Evolutionary conservation across 2,797 vertebrate genomes (phyloP), one percentile per base, ranked within the genome.

Genomic region (Pogonophryne albipinna): DNA sequence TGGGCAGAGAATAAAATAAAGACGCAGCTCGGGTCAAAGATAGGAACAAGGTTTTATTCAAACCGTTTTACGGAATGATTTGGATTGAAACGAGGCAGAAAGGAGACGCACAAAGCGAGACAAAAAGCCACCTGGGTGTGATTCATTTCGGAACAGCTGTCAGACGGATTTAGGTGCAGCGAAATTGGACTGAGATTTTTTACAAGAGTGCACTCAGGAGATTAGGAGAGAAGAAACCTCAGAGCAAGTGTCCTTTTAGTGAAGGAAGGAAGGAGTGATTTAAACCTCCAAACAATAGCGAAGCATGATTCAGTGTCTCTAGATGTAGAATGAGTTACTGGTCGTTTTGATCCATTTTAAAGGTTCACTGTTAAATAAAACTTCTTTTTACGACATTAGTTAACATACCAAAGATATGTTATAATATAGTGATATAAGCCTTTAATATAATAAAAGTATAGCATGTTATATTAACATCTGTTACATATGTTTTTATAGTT

Each of bases 111-210:
- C 17, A 51, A 55, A 78, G 66, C 15, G 53, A 78, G 59, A 80
- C 78, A 88, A 86, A 88, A 72, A 78, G 58, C 76, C 68, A 71
- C 69, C 78, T 73, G 62, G 65, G 7, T 47, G 71, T 45, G 49
- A 52, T 82, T 80, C 72, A 83, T 71, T 66, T 66, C 64, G 58
- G 58, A 84, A 79, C 79, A 80, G 85, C 84, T 89, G 86, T 91
- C 76, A 78, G 81, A 74, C 51, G 67, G 87, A 90, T 86, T 88
- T 85, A 79, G 72, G 71, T 74, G 62, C 55, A 68, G 66, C 55
- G 85, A 80, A 88, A 87, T 84, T 85, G 71, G 75, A 69, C 65
- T 17, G 69, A 73, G 68, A 69, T 61, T 75, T 85, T 85, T 77
- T 83, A 53, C 52, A 34, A 68, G 20, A 68, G 49, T 59, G 84